phyloP scores from a whole-genome alignment of 2,888 invertebrate genomes.

The Drosophila birchii region DNA sequence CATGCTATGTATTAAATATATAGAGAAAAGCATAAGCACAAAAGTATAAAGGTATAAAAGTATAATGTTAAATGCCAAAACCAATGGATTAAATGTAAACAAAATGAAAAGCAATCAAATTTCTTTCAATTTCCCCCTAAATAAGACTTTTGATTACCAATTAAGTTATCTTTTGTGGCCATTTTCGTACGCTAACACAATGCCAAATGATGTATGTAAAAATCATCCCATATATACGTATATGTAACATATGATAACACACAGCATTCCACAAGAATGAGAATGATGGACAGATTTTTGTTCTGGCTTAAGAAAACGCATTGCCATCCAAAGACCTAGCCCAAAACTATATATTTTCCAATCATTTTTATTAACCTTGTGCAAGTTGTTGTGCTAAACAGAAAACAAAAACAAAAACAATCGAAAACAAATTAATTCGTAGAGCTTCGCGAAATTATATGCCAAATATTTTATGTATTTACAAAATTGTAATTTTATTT shows the following conservation, averaged over 20 bases:
- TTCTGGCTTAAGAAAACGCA: constrained; percentile 42
- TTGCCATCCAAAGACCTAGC: constrained; percentile 72
- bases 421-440: constrained; percentile 53
- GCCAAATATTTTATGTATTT: constrained; percentile 75
- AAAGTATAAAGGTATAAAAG: constrained; percentile 18
- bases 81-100: constrained; percentile 30
- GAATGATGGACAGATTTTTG: constrained; percentile 50
- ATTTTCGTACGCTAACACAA: constrained; percentile 44
- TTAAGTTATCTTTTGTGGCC: constrained; percentile 37
- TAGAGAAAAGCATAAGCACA: constrained; percentile 57
- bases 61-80: constrained; percentile 63
- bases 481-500: constrained; percentile 56
- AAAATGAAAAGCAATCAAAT: constrained; percentile 47
- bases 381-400: constrained; percentile 53
- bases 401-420: constrained; percentile 4
- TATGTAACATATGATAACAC: constrained; percentile 27
- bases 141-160: constrained; percentile 32
- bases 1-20: constrained; percentile 45
- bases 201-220: constrained; percentile 46
- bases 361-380: constrained; percentile 53
- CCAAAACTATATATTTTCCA: constrained; percentile 50
- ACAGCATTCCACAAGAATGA: constrained; percentile 66
- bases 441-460: constrained; percentile 76
- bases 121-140: constrained; percentile 33
- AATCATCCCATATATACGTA: constrained; percentile 20